A percentile compares a stretch with the other conserved stretches of the same genome.
Evolutionary conservation across 2,888 invertebrate genomes (phyloP).

Genomic region (Sialis fuliginosa): DNA sequence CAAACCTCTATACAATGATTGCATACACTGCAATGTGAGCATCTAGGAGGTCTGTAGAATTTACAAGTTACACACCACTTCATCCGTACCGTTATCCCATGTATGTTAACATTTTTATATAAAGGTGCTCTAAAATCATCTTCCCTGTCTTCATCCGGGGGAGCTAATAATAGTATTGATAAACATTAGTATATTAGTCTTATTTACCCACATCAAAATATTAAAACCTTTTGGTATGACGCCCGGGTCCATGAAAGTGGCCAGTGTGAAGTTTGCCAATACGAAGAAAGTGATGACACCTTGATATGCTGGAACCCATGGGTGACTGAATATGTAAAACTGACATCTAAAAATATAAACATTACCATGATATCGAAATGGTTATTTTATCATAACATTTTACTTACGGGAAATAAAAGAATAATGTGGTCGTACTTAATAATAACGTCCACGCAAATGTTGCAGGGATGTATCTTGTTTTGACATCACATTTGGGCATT

Average conservation of each 20-base stretch:
- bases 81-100: conserved; percentile 97
- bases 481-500: conserved; percentile 94
- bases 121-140: conserved; percentile 94
- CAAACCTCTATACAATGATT: conserved; percentile 93
- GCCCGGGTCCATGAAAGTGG: conserved; percentile 99
- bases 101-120: conserved; percentile 94
- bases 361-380: no score
- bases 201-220: conserved; percentile 1
- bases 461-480: conserved; percentile 94
- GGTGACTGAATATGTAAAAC: conserved; percentile 63
- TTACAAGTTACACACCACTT: conserved; percentile 99
- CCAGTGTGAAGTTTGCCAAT: conserved; percentile 93
- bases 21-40: conserved; percentile 98
- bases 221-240: conserved; percentile 86
- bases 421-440: conserved; percentile 80
- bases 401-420: conserved; percentile 97
- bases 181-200: conserved; percentile 1
- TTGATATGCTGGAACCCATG: conserved; percentile 87
- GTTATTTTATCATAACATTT: conserved; percentile 10
- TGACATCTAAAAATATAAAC: conserved; percentile 51
- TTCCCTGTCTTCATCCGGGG: conserved; percentile 91
- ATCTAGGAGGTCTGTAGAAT: conserved; percentile 97
- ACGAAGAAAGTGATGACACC: conserved; percentile 93
- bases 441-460: conserved; percentile 96
- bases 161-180: conserved; percentile 39